These are phyloP conservation scores for Caenorhabditis imperialis DNA, from an alignment of 2,888 invertebrate genomes.

Conservation along the genomic window DNA sequence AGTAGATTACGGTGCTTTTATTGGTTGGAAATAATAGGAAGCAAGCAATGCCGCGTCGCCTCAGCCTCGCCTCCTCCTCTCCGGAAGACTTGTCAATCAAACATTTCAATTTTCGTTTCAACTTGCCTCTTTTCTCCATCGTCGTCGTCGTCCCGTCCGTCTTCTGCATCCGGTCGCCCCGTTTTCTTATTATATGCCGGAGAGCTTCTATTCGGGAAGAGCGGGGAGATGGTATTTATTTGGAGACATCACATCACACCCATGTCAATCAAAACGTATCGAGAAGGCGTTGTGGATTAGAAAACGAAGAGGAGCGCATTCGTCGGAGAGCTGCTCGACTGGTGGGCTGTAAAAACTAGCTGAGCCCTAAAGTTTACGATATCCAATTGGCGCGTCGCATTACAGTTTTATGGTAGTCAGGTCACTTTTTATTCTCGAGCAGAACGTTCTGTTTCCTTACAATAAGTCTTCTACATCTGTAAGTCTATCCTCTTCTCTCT, in stretches of 20 bases:
- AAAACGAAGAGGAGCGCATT: background rate
- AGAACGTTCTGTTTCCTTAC: no score
- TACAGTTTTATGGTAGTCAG: conserved; percentile 41
- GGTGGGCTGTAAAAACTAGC: no score
- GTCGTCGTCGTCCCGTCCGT: conserved; percentile 2
- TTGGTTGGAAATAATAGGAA: conserved; percentile 49
- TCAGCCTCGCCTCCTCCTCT: conserved; percentile 6
- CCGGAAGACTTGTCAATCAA: conserved; percentile 59
- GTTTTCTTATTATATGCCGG: conserved; percentile 6
- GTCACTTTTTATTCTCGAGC: no score
- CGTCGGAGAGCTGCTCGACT: background rate
- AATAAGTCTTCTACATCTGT: no score
- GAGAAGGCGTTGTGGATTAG: conserved; percentile 3
- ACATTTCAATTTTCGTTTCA: conserved; percentile 60
- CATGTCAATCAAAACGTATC: conserved; percentile 8
- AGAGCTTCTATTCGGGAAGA: conserved; percentile 13
- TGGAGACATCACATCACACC: background rate
- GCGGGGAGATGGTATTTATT: conserved; percentile 19
- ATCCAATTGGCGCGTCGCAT: conserved; percentile 20
- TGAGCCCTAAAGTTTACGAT: conserved; percentile 16
- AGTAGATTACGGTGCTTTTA: conserved; percentile 43
- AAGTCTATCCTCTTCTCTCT: no score
- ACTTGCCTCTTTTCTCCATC: conserved; percentile 29
- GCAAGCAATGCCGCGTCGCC: conserved; percentile 24
- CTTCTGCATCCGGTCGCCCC: conserved; percentile 10